phyloP scores from a whole-genome alignment of 2,888 invertebrate genomes.

The Macropis europaea region DNA sequence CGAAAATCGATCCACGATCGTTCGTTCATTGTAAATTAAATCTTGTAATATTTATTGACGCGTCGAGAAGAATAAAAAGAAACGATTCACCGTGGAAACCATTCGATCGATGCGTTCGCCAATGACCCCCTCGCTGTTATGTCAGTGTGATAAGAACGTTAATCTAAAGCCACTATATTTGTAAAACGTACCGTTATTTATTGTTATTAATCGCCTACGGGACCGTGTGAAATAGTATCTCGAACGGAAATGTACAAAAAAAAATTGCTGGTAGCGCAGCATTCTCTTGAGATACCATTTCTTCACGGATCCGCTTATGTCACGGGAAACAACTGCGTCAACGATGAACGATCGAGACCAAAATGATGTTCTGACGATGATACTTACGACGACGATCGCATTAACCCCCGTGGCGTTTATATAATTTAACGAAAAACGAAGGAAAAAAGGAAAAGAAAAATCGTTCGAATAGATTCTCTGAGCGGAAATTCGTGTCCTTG shows the following conservation, averaged over 20 bases:
- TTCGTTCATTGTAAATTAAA: neutral
- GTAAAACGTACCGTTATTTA: slow-evolving; percentile 58
- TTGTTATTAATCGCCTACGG: slow-evolving; percentile 50
- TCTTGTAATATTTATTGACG: slow-evolving; percentile 23
- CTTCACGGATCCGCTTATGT: neutral
- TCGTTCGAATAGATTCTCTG: slow-evolving; percentile 1
- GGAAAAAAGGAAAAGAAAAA: neutral
- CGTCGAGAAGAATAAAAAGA: neutral
- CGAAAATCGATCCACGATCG: neutral
- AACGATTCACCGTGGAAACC: slow-evolving; percentile 6
- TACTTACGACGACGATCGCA: slow-evolving; percentile 4
- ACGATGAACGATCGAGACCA: slow-evolving; percentile 11
- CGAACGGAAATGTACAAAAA: neutral
- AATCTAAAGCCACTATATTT: slow-evolving; percentile 42
- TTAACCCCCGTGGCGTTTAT: slow-evolving; percentile 22
- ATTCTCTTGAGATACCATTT: neutral
- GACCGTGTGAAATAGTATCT: neutral
- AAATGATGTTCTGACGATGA: no score
- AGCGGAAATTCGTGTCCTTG: slow-evolving; percentile 10
- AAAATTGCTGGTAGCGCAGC: no score
- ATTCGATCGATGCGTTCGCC: slow-evolving; percentile 27
- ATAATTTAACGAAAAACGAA: neutral
- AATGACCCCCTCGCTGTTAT: slow-evolving; percentile 15
- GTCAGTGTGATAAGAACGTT: slow-evolving; percentile 37
- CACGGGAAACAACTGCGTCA: slow-evolving; percentile 33